Conservation (phyloP, 2,113 vertebrate species). For the Pristiophorus japonicus region DNA sequence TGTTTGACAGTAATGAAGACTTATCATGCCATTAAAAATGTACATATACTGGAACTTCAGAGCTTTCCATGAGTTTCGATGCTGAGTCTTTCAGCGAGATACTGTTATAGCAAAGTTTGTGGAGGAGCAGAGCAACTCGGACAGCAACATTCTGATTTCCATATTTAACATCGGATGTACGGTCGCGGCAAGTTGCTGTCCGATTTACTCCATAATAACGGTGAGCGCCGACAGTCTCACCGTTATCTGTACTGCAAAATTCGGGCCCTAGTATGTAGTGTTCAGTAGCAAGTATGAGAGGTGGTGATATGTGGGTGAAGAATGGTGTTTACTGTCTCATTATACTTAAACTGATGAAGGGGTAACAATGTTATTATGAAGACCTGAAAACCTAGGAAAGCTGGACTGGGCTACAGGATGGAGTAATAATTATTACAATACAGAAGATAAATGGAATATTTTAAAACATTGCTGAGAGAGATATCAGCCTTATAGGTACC, state of each 20-base stretch:
- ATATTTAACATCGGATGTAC: neutral
- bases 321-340: neutral
- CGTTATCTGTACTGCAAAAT: neutral
- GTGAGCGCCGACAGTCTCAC: neutral
- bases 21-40: neutral
- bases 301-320: neutral
- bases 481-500: neutral
- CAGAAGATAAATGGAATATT: neutral
- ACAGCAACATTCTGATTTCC: neutral
- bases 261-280: neutral
- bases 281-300: neutral
- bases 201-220: neutral
- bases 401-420: neutral
- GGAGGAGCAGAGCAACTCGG: neutral
- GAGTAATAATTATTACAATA: neutral
- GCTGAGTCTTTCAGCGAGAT: neutral
- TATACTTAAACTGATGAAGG: neutral
- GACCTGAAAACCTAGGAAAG: neutral
- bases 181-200: neutral
- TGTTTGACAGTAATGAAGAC: neutral
- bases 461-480: neutral
- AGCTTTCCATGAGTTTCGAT: neutral
- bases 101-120: neutral
- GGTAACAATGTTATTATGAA: neutral
- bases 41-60: neutral